Conservation (phyloP, 2,797 vertebrate species). For the Picus viridis region DNA sequence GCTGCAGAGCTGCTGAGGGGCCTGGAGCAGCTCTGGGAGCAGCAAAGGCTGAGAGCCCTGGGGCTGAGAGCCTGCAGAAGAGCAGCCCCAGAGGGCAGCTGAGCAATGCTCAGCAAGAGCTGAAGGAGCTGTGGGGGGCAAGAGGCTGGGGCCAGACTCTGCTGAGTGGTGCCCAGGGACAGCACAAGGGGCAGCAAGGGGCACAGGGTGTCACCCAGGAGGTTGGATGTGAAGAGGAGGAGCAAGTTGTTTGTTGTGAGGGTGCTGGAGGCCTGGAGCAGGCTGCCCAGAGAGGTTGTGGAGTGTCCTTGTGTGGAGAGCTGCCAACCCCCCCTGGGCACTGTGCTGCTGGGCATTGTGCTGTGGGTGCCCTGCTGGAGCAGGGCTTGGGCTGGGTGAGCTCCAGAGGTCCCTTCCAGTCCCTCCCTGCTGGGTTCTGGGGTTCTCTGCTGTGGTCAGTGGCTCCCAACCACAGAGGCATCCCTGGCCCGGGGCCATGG, state of each 20-base stretch:
- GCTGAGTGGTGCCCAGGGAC: not conserved
- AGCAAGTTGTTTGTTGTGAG: not conserved
- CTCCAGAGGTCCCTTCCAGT: not conserved
- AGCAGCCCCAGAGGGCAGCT: not conserved
- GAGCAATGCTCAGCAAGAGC: too few species aligned
- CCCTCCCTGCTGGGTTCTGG: too few species aligned
- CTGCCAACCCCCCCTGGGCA: not conserved
- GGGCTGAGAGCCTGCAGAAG: not conserved
- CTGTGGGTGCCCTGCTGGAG: not conserved
- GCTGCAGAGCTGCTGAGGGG: not conserved
- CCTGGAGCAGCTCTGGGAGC: too few species aligned
- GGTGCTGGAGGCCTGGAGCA: not conserved
- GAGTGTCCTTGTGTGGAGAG: not conserved
- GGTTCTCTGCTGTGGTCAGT: not conserved
- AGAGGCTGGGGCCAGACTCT: not conserved
- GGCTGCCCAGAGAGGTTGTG: not conserved
- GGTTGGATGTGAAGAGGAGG: not conserved
- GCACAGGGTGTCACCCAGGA: not conserved
- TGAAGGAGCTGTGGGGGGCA: not conserved
- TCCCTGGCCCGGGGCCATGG: fast-evolving
- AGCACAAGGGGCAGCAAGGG: not conserved
- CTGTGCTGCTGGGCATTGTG: not conserved
- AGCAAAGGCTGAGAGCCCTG: too few species aligned
- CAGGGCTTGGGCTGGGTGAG: not conserved
- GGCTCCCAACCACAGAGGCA: not conserved